Conservation (phyloP, 1,140 invertebrate genomes). For the Acyrthosiphon pisum region DNA sequence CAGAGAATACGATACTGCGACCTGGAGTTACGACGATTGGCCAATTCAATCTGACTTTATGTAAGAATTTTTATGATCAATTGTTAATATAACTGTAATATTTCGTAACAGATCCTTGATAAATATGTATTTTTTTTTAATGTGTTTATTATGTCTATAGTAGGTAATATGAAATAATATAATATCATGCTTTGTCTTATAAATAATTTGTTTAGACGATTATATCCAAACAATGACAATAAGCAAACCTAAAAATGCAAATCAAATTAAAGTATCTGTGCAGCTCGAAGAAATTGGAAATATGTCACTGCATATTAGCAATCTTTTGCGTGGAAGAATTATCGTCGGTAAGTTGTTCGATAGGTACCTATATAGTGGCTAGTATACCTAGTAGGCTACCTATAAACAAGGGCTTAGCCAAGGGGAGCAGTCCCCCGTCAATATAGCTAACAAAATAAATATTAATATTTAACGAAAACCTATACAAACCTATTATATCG, state of each 20-base stretch:
- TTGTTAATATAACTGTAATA: neutral
- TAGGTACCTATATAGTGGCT: neutral
- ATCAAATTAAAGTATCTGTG: slow-evolving; percentile 71
- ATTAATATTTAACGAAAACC: no score
- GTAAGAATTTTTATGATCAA: slow-evolving; percentile 64
- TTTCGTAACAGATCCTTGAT: slow-evolving; percentile 20
- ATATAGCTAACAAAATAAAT: no score
- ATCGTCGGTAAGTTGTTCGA: slow-evolving; percentile 67
- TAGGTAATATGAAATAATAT: neutral
- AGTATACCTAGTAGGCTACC: neutral
- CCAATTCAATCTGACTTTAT: slow-evolving; percentile 76
- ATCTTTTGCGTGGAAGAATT: slow-evolving; percentile 72
- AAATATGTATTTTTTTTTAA: neutral
- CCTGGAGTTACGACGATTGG: slow-evolving; percentile 70
- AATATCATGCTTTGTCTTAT: neutral
- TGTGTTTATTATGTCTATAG: neutral
- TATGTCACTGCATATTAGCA: slow-evolving; percentile 78
- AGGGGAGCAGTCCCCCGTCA: no score
- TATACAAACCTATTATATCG: neutral
- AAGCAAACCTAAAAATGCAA: slow-evolving; percentile 64
- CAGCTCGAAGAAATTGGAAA: slow-evolving; percentile 76
- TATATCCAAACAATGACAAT: slow-evolving; percentile 75
- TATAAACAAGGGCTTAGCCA: no score
- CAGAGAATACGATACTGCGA: slow-evolving; percentile 70
- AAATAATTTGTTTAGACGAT: slow-evolving; percentile 60